Evolutionary conservation across 2,113 vertebrate genomes (phyloP).

Genomic region (Hepsetus odoe): DNA sequence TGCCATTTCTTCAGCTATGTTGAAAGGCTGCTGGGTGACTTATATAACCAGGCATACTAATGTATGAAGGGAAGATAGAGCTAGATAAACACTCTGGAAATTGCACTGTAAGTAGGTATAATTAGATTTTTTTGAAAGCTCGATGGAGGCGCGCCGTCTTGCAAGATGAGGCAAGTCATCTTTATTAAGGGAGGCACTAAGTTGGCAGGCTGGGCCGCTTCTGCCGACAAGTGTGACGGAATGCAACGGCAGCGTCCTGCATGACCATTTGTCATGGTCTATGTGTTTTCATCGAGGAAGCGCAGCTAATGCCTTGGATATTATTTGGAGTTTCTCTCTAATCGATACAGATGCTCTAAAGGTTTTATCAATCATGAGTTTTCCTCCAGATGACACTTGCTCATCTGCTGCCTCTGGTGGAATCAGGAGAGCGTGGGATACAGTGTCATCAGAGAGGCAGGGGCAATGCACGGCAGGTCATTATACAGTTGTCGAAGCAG

Average conservation of each 20-base stretch:
- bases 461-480: not conserved
- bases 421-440: slow-evolving; percentile 30
- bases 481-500: not conserved
- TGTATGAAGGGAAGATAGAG: slow-evolving; percentile 47
- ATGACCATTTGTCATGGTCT: slow-evolving; percentile 61
- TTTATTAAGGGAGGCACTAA: slow-evolving; percentile 53
- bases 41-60: slow-evolving; percentile 41
- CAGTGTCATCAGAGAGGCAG: slow-evolving; percentile 5
- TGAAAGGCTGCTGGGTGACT: slow-evolving; percentile 28
- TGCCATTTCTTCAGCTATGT: slow-evolving; percentile 1
- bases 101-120: slow-evolving; percentile 55
- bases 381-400: slow-evolving; percentile 37
- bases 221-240: slow-evolving; percentile 37
- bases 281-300: slow-evolving; percentile 26
- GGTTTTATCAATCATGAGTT: slow-evolving; percentile 49
- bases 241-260: slow-evolving; percentile 19
- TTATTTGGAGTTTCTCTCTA: slow-evolving; percentile 50
- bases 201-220: slow-evolving; percentile 31
- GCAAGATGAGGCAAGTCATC: slow-evolving; percentile 48
- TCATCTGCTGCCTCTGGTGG: slow-evolving; percentile 38
- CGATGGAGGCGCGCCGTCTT: slow-evolving; percentile 40
- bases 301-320: slow-evolving; percentile 50
- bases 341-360: slow-evolving; percentile 54
- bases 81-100: slow-evolving; percentile 56
- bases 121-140: slow-evolving; percentile 54